Conservation (phyloP, 2,113 vertebrate genomes). For the Cyprinodon variegatus region DNA sequence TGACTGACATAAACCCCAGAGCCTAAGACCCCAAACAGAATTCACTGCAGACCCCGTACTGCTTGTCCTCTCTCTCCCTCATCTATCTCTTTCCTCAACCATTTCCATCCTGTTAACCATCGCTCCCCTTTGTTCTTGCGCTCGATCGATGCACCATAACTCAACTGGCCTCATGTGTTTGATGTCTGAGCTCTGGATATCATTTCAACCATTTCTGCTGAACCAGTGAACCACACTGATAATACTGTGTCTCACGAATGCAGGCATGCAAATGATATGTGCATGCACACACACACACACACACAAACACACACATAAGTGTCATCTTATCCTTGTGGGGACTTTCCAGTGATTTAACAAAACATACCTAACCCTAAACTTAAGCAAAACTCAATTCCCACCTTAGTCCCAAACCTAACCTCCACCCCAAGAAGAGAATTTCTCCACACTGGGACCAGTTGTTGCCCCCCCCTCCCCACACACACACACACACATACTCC, state of each 20-base stretch:
- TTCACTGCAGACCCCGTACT: constrained; percentile 65
- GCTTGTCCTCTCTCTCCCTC: constrained; percentile 70
- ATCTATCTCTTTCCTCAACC: constrained; percentile 73
- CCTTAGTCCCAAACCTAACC: no score
- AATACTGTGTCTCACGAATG: constrained; percentile 60
- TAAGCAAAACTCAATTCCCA: no score
- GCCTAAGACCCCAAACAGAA: constrained; percentile 67
- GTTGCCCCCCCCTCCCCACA: not conserved
- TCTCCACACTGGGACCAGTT: no score
- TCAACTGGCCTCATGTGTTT: constrained; percentile 71
- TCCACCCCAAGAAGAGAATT: no score
- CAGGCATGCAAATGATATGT: constrained; percentile 45
- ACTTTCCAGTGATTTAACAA: no score
- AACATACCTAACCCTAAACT: no score
- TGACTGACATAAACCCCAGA: constrained; percentile 71
- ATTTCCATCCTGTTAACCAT: constrained; percentile 67
- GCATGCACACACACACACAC: not conserved
- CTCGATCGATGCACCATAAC: constrained; percentile 74
- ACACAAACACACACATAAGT: no score
- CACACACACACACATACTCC: not conserved
- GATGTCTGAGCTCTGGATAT: constrained; percentile 77
- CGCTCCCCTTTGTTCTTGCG: constrained; percentile 70
- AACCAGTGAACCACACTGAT: constrained; percentile 64
- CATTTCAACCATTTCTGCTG: constrained; percentile 64
- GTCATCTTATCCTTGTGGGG: no score